phyloP scores from a whole-genome alignment of 2,797 vertebrate genomes.

The Vultur gryphus region DNA sequence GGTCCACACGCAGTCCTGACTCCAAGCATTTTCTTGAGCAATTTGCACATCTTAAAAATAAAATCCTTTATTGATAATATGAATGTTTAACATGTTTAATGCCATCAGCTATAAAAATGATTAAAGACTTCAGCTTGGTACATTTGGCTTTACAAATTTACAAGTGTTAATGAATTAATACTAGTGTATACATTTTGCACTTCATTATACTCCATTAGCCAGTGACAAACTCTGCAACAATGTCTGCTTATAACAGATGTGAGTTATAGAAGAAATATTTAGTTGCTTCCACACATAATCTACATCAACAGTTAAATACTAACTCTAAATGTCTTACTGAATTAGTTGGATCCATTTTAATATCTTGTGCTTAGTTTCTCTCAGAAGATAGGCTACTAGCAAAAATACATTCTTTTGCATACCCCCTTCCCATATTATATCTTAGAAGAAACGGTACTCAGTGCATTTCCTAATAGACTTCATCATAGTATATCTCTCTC shows the following conservation, averaged over 20 bases:
- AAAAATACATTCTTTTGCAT: conserved; percentile 75
- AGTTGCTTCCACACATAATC: conserved; percentile 64
- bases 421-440: conserved; percentile 55
- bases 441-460: conserved; percentile 75
- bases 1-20: rapidly evolving
- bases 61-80: conserved; percentile 65
- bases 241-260: conserved; percentile 42
- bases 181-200: conserved; percentile 48
- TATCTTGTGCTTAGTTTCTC: conserved; percentile 76
- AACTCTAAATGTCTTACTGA: conserved; percentile 61
- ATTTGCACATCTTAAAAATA: conserved; percentile 66
- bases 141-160: conserved; percentile 76
- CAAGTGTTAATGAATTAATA: conserved; percentile 71
- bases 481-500: conserved; percentile 65
- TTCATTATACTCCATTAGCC: conserved; percentile 65
- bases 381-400: conserved; percentile 73
- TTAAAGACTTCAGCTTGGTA: conserved; percentile 67
- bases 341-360: conserved; percentile 62
- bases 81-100: conserved; percentile 75
- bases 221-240: conserved; percentile 62
- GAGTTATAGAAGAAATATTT: conserved; percentile 56
- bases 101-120: conserved; percentile 75
- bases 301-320: conserved; percentile 73
- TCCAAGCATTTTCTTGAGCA: not conserved
- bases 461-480: conserved; percentile 78